Conservation (phyloP, 2,797 vertebrate species). For the Distichodus sexfasciatus region DNA sequence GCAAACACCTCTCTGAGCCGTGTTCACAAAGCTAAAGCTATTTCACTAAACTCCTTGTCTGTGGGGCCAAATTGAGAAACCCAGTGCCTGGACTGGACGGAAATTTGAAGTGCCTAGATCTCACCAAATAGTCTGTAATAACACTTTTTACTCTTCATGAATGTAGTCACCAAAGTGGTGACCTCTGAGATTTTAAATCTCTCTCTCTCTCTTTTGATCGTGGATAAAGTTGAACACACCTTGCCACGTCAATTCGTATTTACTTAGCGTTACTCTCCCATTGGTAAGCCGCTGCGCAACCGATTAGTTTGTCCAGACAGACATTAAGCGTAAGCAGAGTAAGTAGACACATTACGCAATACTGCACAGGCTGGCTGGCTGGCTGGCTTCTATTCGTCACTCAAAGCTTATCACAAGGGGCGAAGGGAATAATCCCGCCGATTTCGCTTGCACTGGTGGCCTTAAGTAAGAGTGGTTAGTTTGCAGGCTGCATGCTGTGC, state of each 20-base stretch:
- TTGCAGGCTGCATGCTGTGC: background rate
- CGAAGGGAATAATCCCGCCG: constrained; percentile 27
- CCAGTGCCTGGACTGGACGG: background rate
- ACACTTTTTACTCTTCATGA: background rate
- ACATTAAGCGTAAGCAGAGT: constrained; percentile 7
- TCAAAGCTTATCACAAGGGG: constrained; percentile 26
- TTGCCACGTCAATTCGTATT: constrained; percentile 1
- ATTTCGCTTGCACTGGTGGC: constrained; percentile 19
- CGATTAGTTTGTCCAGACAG: constrained; percentile 23
- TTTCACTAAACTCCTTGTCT: background rate
- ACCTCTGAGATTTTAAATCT: background rate
- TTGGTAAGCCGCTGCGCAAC: constrained; percentile 12
- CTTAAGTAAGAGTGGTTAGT: constrained; percentile 1
- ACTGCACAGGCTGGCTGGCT: constrained; percentile 33
- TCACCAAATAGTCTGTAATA: background rate
- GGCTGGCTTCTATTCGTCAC: constrained; percentile 28
- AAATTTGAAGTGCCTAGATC: background rate
- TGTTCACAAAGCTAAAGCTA: constrained; percentile 3
- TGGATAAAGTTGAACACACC: background rate
- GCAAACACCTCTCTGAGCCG: background rate
- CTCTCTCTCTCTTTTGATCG: background rate
- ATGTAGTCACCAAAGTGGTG: background rate
- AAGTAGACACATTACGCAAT: constrained; percentile 42
- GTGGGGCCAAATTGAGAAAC: background rate
- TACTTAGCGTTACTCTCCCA: background rate